Evolutionary conservation across 2,888 invertebrate species (phyloP), one percentile per base, ranked within the genome.

Genomic region (Callimorpha dominula): DNA sequence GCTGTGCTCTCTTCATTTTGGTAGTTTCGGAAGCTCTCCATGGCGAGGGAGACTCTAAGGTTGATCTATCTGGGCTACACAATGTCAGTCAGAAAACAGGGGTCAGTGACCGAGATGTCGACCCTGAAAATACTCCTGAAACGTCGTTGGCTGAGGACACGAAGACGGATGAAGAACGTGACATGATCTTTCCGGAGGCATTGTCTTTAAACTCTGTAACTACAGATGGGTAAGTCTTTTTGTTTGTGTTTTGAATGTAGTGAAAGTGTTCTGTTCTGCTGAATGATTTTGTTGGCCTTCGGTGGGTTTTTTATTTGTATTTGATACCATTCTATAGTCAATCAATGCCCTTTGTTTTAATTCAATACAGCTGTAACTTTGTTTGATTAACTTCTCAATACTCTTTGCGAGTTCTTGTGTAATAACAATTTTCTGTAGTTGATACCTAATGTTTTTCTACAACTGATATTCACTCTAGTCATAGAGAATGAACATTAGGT

Each of bases 1-100:
- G 97, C 91, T 96, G 96, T 88, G 94, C 96, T 80, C 91, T 96
- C 79, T 96, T 96, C 90, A 90, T 96, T 80, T 92, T 96, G 87
- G 96, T 96, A 86, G 96, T 96, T 73, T 96, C 96, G 57, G 96
- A 97, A 88, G 96, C 92, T 82, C 93, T 95, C 81, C 93, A 93
- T 78, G 90, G 86, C 57, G 93, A 93, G 72, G 89, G 83, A 69
- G 88, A 88, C 68, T 80, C 87, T 42, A 90, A 91, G 52, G 90
- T 93, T 17, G 95, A 95, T 78, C 83, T 94, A 50, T 95, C 95
- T 46, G 95, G 95, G 52, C 90, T 95, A 42, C 94, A 92, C 75
- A 95, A 92, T 89, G 94, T 94, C 81, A 95, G 94, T 82, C 89
- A 91, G 79, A 95, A 92, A 88, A 68, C 77, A 62, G 76, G 63